Percentiles rank a stretch among this genome's conserved stretches.
Conservation (phyloP, 2,888 invertebrate genomes). For the Melieria omissa region DNA sequence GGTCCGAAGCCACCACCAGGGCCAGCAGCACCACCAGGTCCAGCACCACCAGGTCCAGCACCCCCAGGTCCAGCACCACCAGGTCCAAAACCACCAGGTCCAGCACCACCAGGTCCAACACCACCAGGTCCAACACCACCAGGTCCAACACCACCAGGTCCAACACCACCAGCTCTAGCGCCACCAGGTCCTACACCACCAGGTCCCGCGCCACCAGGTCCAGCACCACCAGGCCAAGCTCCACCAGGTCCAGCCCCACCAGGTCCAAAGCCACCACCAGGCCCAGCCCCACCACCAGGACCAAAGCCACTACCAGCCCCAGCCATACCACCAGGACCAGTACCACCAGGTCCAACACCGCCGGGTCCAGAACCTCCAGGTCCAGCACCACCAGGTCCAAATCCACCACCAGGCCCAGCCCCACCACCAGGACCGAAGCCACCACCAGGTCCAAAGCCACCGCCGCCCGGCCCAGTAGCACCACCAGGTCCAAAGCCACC, state of each 20-base stretch:
- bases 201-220: too few relatives aligned
- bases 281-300: too few relatives aligned
- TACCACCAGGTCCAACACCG: neutral
- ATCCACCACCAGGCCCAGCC: conserved; percentile 25
- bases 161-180: too few relatives aligned
- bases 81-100: conserved; percentile 12
- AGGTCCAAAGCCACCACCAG: neutral
- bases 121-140: too few relatives aligned
- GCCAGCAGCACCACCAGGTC: conserved; percentile 4
- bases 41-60: neutral
- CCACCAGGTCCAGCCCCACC: neutral
- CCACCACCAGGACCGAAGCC: conserved; percentile 20
- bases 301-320: too few relatives aligned
- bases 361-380: conserved; percentile 3
- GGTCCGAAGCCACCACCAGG: neutral
- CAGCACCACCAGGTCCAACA: too few relatives aligned
- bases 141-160: too few relatives aligned
- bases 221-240: too few relatives aligned
- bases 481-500: conserved; percentile 1
- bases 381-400: conserved; percentile 28
- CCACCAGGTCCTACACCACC: too few relatives aligned
- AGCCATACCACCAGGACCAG: too few relatives aligned
- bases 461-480: neutral
- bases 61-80: neutral
- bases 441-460: conserved; percentile 8